phyloP scores from a whole-genome alignment of 2,888 invertebrate species.

The Atrina japonica region DNA sequence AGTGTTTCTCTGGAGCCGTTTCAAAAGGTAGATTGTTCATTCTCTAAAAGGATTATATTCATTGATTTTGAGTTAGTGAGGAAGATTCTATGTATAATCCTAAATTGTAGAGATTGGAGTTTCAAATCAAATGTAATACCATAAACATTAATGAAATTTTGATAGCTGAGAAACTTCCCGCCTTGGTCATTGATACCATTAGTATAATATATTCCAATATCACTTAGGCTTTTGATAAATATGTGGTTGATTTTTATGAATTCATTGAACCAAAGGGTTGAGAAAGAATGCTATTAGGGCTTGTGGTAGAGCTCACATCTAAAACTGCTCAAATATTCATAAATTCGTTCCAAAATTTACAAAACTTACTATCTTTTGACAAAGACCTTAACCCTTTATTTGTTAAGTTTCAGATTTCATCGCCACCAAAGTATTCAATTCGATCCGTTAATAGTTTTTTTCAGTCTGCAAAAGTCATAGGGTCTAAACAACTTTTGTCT shows the following conservation, averaged over 20 bases:
- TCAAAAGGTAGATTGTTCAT: too few species aligned
- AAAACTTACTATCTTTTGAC: background rate
- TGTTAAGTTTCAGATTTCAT: constrained; percentile 15
- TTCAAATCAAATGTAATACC: constrained; percentile 3
- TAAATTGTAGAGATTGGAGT: constrained; percentile 3
- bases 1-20: too few species aligned
- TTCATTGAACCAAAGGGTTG: constrained; percentile 11
- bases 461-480: constrained; percentile 6
- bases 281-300: constrained; percentile 9
- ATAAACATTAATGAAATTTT: constrained; percentile 1
- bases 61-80: background rate
- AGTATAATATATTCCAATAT: background rate
- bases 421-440: constrained; percentile 2
- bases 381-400: background rate
- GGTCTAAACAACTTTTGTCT: constrained; percentile 18
- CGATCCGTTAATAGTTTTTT: background rate
- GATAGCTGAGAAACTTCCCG: background rate
- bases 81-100: constrained; percentile 8
- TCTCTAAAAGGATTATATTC: background rate
- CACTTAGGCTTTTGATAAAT: background rate
- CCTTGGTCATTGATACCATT: background rate
- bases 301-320: background rate
- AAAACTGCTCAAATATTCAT: constrained; percentile 10
- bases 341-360: constrained; percentile 23
- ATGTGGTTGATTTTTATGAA: constrained; percentile 4